A percentile compares a stretch with the other conserved stretches of the same genome.
Evolutionary conservation across 2,888 invertebrate species (phyloP).

Genomic region (Dicyrtomina minuta): DNA sequence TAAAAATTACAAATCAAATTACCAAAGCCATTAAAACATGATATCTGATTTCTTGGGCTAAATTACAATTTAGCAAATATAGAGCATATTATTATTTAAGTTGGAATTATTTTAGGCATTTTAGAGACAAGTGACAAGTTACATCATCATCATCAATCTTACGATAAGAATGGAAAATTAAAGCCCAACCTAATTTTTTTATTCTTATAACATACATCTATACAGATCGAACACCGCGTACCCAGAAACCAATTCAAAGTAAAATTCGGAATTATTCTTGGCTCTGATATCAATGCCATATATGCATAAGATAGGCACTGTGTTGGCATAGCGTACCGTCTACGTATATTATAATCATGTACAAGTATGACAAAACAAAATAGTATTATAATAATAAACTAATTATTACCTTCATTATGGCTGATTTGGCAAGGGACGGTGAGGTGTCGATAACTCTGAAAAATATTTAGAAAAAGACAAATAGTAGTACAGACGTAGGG

Average conservation of each 20-base stretch:
- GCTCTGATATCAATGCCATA: too few species aligned
- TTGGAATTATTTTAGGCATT: too few species aligned
- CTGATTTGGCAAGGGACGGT: conserved; percentile 70
- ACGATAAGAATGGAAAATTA: not conserved
- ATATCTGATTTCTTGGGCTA: not conserved
- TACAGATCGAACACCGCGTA: too few species aligned
- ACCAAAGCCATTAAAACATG: conserved; percentile 20
- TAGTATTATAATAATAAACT: not conserved
- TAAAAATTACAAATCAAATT: conserved; percentile 45
- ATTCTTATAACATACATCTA: not conserved
- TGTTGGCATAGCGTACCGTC: too few species aligned
- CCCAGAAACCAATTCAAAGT: too few species aligned
- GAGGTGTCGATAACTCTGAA: conserved; percentile 63
- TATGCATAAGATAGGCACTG: too few species aligned
- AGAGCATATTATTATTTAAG: not conserved
- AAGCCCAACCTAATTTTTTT: not conserved
- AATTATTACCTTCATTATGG: conserved; percentile 65
- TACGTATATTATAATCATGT: not conserved
- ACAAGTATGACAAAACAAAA: not conserved
- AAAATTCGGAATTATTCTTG: too few species aligned
- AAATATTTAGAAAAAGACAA: conserved; percentile 40
- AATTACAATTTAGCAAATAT: not conserved
- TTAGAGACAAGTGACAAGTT: not conserved
- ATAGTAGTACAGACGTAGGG: conserved; percentile 4
- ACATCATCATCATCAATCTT: too few species aligned